Evolutionary conservation across 2,113 vertebrate species (phyloP).

Genomic region (Tichodroma muraria): DNA sequence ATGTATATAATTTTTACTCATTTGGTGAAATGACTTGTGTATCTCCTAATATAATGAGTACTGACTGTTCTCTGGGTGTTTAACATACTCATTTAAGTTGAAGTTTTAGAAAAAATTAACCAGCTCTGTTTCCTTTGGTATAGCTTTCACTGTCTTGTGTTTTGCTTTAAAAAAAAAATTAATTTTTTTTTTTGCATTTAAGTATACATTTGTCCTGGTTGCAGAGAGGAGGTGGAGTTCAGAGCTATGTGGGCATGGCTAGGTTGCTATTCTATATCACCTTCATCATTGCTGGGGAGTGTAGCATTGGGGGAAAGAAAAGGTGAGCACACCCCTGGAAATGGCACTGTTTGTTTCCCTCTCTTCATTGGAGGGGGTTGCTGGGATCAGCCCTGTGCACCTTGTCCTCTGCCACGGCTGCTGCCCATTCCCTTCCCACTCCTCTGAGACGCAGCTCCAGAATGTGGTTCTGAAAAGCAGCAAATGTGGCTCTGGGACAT

Average conservation of each 20-base stretch:
- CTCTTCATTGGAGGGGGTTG: background rate
- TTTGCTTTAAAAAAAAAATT: background rate
- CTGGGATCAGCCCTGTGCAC: background rate
- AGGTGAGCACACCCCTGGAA: background rate
- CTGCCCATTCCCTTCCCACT: background rate
- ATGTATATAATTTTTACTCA: slow-evolving; percentile 73
- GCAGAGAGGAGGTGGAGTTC: background rate
- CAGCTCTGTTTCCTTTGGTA: slow-evolving; percentile 59
- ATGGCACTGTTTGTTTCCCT: background rate
- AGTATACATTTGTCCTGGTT: background rate
- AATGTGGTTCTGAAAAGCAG: background rate
- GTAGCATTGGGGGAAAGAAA: background rate
- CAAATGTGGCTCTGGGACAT: background rate
- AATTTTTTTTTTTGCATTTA: background rate
- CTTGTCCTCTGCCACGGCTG: background rate
- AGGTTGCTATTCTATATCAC: background rate
- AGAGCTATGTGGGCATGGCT: background rate
- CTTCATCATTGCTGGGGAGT: background rate
- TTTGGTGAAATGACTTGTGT: slow-evolving; percentile 56
- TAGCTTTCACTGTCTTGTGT: background rate
- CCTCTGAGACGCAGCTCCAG: background rate
- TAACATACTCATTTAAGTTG: slow-evolving; percentile 57
- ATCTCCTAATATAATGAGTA: slow-evolving; percentile 60
- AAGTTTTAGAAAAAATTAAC: slow-evolving; percentile 68
- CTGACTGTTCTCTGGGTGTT: slow-evolving; percentile 62